A percentile compares a stretch with the other conserved stretches of the same genome.
These are phyloP conservation scores for human (Homo sapiens) DNA, from an alignment of 2,113 vertebrate genomes.

Conservation along the genomic window GRCh38 chr7:29091001-29091500, in stretches of 20 bases:
- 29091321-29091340: conserved; percentile 41
- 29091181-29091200: conserved; percentile 75
- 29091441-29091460: background rate
- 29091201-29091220: conserved; percentile 70
- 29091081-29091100: conserved; percentile 84
- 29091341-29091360: conserved; percentile 18
- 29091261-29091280: background rate
- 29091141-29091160: conserved; percentile 86
- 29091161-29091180: conserved; percentile 80
- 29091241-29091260: conserved; percentile 1
- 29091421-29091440: background rate
- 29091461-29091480: background rate
- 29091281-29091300: background rate
- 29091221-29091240: conserved; percentile 71
- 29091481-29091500: background rate
- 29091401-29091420: background rate
- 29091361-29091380: conserved; percentile 52
- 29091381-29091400: conserved; percentile 24
- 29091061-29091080: conserved; percentile 84
- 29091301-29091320: background rate
- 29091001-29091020: conserved; percentile 58
- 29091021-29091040: conserved; percentile 74
- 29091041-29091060: conserved; percentile 83
- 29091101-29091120: conserved; percentile 83
- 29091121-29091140: conserved; percentile 82